These are phyloP conservation scores for Perccottus glenii DNA, from an alignment of 2,113 vertebrate genomes.

Conservation along the genomic window DNA sequence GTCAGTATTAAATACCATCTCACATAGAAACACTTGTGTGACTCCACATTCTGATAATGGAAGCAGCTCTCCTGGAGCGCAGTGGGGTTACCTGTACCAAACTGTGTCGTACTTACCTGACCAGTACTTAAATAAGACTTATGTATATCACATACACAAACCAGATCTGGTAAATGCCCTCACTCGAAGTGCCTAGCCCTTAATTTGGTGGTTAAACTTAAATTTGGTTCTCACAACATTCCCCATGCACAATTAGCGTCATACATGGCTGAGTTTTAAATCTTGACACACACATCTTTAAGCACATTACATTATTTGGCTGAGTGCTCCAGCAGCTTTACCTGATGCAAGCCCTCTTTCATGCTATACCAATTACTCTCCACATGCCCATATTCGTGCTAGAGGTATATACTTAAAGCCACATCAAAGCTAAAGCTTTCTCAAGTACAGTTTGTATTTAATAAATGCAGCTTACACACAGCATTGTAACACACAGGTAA, in stretches of 20 bases:
- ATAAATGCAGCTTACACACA: neutral
- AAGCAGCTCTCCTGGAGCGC: too few species aligned
- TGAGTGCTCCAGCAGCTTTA: conserved; percentile 13
- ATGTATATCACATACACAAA: too few species aligned
- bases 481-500: too few species aligned
- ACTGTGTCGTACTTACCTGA: too few species aligned
- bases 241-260: neutral
- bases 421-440: neutral
- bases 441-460: neutral
- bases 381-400: neutral
- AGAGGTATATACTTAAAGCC: neutral
- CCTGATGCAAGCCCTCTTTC: conserved; percentile 5
- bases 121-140: too few species aligned
- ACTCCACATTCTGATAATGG: too few species aligned
- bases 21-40: too few species aligned
- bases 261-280: neutral
- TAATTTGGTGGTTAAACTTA: neutral
- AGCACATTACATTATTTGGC: conserved; percentile 22
- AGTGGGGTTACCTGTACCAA: too few species aligned
- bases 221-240: neutral
- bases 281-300: conserved; percentile 2
- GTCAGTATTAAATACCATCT: too few species aligned
- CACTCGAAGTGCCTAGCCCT: too few species aligned
- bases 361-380: neutral
- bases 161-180: too few species aligned